phyloP scores from a whole-genome alignment of 1,140 invertebrate species.

The Cyphomyrmex costatus region DNA sequence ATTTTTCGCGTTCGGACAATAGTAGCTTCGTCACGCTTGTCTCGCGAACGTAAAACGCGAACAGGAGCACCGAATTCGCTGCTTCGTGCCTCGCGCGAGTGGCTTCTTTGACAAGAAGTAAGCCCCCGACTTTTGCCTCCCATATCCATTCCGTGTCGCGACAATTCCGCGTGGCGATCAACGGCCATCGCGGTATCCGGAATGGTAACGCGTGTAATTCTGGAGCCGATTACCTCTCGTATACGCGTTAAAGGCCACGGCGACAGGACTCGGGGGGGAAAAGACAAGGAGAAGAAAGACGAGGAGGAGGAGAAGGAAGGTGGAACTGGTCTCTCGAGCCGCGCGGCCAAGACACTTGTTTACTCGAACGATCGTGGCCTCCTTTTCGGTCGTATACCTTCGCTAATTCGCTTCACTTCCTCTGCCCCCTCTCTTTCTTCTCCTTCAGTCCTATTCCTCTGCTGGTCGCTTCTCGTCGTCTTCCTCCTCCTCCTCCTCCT shows the following conservation, averaged over 20 bases:
- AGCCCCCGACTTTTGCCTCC: no score
- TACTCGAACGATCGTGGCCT: conserved; percentile 80
- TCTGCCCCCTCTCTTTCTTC: conserved; percentile 70
- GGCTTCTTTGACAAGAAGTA: neutral
- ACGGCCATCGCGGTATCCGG: conserved; percentile 20
- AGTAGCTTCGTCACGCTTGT: neutral
- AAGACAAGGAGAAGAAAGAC: conserved; percentile 62
- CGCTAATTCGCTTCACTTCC: conserved; percentile 82
- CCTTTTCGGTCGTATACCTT: conserved; percentile 83
- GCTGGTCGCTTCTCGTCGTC: conserved; percentile 49
- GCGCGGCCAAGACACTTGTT: conserved; percentile 78
- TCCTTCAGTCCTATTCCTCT: conserved; percentile 66
- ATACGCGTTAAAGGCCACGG: conserved; percentile 69
- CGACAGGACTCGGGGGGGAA: conserved; percentile 57
- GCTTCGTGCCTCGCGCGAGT: neutral
- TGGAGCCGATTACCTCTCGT: conserved; percentile 19
- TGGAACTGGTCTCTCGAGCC: conserved; percentile 61
- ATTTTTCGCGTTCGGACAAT: conserved; percentile 17
- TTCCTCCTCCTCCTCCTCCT: neutral
- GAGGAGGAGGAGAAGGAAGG: conserved; percentile 67
- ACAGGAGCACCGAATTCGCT: neutral
- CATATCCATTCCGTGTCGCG: conserved; percentile 1
- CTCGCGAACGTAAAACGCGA: neutral
- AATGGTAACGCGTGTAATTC: conserved; percentile 56
- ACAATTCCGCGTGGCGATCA: conserved; percentile 2